These are phyloP conservation scores for Maniola jurtina DNA, from an alignment of 1,140 invertebrate genomes.

Conservation along the genomic window DNA sequence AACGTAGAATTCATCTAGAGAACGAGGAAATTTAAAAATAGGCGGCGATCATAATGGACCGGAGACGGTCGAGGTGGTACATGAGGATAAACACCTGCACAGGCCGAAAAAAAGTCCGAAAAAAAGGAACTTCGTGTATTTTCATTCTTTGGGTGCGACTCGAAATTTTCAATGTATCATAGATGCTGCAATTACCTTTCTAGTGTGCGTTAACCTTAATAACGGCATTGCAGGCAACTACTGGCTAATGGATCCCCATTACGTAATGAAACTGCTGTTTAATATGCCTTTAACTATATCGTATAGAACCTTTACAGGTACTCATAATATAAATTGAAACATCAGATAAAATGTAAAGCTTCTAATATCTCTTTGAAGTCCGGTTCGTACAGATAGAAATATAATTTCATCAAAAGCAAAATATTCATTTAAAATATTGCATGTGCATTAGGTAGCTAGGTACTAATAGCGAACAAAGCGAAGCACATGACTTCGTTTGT, in stretches of 20 bases:
- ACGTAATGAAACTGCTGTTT: slow-evolving; percentile 2
- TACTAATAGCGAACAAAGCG: too few relatives aligned
- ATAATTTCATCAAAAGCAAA: not conserved
- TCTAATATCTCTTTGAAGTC: not conserved
- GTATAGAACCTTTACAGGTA: not conserved
- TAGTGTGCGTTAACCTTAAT: not conserved
- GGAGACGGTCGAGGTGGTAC: too few relatives aligned
- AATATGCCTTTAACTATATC: not conserved
- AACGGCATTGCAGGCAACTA: slow-evolving; percentile 3
- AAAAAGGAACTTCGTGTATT: too few relatives aligned
- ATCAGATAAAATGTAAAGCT: not conserved
- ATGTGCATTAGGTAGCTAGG: too few relatives aligned
- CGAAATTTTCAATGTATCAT: not conserved
- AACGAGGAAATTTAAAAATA: too few relatives aligned
- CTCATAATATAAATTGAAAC: not conserved
- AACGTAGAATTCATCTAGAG: too few relatives aligned
- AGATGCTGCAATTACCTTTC: not conserved
- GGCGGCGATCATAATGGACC: too few relatives aligned
- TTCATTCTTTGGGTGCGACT: too few relatives aligned
- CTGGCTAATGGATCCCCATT: slow-evolving; percentile 3
- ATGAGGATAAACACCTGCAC: too few relatives aligned
- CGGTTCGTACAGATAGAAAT: not conserved
- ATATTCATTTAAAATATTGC: not conserved
- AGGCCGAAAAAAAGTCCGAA: too few relatives aligned
- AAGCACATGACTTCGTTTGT: too few relatives aligned